Conservation (phyloP, 2,888 invertebrate genomes). For the Callinectes sapidus region DNA sequence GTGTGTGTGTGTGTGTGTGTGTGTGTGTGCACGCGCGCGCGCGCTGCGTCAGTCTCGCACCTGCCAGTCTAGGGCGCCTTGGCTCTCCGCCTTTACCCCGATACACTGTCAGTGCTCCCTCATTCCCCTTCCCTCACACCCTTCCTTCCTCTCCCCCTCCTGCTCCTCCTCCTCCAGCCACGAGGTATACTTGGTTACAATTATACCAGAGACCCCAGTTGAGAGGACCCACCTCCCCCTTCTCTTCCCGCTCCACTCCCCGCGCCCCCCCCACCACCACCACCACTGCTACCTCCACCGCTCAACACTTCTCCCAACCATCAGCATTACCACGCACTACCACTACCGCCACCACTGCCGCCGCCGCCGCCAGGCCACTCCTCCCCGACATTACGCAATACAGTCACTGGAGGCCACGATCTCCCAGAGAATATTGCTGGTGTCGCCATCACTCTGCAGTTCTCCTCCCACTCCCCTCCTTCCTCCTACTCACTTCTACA, state of each 20-base stretch:
- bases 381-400: constrained; percentile 23
- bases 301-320: constrained; percentile 25
- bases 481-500: neutral
- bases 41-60: constrained; percentile 12
- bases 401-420: neutral
- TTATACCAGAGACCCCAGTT: constrained; percentile 27
- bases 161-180: neutral
- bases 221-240: neutral
- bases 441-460: constrained; percentile 22
- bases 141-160: constrained; percentile 36
- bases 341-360: constrained; percentile 7
- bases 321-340: constrained; percentile 23
- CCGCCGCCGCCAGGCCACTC: neutral
- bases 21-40: constrained; percentile 30
- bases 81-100: neutral
- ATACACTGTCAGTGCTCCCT: neutral
- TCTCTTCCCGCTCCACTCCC: neutral
- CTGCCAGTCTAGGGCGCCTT: constrained; percentile 4
- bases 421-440: neutral
- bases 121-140: neutral
- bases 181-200: constrained; percentile 37
- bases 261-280: neutral
- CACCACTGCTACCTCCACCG: constrained; percentile 19
- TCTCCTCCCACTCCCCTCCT: neutral
- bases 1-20: constrained; percentile 41